Conservation (phyloP, 1,140 invertebrate species). For the Temnothorax nylanderi region DNA sequence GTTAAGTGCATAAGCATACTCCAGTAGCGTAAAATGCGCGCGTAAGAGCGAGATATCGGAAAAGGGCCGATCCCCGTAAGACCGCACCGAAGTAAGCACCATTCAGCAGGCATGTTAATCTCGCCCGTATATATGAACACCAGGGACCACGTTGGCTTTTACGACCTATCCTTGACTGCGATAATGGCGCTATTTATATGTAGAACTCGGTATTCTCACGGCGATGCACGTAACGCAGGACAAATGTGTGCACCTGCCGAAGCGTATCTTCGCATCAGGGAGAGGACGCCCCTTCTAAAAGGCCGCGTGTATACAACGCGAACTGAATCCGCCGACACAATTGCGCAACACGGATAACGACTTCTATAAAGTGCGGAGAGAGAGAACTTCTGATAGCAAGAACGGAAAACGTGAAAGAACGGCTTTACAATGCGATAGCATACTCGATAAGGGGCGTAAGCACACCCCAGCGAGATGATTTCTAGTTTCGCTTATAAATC, state of each 20-base stretch:
- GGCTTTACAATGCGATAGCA: slow-evolving; percentile 20
- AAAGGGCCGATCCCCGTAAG: slow-evolving; percentile 4
- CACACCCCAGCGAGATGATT: slow-evolving; percentile 24
- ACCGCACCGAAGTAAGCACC: slow-evolving; percentile 22
- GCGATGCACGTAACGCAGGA: slow-evolving; percentile 31
- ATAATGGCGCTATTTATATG: slow-evolving; percentile 77
- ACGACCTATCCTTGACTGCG: slow-evolving; percentile 68
- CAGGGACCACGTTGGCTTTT: slow-evolving; percentile 42
- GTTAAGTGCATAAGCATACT: slow-evolving; percentile 13
- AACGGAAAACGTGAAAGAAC: slow-evolving; percentile 26
- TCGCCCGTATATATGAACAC: slow-evolving; percentile 33
- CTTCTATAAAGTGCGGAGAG: slow-evolving; percentile 42
- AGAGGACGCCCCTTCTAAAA: slow-evolving; percentile 18
- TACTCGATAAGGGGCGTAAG: not conserved
- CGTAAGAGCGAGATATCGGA: slow-evolving; percentile 24
- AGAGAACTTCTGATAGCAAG: slow-evolving; percentile 38
- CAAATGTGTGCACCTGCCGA: slow-evolving; percentile 61
- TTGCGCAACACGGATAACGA: slow-evolving; percentile 54
- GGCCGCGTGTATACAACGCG: slow-evolving; percentile 23
- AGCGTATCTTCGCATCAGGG: slow-evolving; percentile 48
- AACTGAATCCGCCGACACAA: slow-evolving; percentile 34
- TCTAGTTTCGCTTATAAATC: slow-evolving; percentile 28
- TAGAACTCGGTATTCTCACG: slow-evolving; percentile 66
- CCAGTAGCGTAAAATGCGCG: not conserved
- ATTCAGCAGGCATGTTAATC: slow-evolving; percentile 54